Evolutionary conservation across 2,888 invertebrate species (phyloP), one percentile per base, ranked within the genome.

Genomic region (Caenorhabditis sp.): DNA sequence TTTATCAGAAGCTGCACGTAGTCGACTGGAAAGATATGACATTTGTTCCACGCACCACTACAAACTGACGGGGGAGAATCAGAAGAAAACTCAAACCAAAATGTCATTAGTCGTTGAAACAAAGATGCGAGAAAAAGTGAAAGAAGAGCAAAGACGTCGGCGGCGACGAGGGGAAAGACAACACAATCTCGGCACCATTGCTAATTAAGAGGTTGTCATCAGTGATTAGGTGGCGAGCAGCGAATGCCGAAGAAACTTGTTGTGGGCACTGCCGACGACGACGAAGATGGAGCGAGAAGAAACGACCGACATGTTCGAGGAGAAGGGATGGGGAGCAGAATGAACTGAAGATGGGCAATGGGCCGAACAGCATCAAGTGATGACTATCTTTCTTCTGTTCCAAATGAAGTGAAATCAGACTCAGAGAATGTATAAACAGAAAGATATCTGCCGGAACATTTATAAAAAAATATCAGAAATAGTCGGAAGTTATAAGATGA

Each of bases 201-300:
- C 61, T 64, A 78, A 78, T 78, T 78, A 78, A 65, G 64, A 68
- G 67, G 60, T 67, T 79, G 79, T 79, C 79, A 79, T 60, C 79
- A 65, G 79, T 79, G 79, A 79, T 79, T 79, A 79, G 64, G 22
- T 6, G 22, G 18, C 28, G 44, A 60, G 44, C 11, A 60, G 44
- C 32, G 32, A 40, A 3, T 5, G 22, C 20, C 22, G 11, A 2
- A 28, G 24, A 40, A 60, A 60, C 60, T 60, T 60, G 60, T 60
- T 60, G 37, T 60, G 60, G 11, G n/a, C 11, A 20, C 5, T 32
- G 44, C n/a, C 20, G 24, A 15, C 9, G 22, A n/a, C 26, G 26
- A 26, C 8, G 15, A 4, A 26, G 9, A 15, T 9, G 11, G 20
- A 22, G 5, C 15, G 15, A 22, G 1, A 53, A 22, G 53, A 26